These are phyloP conservation scores for Aromia moschata DNA, from an alignment of 2,888 invertebrate genomes.

Conservation along the genomic window DNA sequence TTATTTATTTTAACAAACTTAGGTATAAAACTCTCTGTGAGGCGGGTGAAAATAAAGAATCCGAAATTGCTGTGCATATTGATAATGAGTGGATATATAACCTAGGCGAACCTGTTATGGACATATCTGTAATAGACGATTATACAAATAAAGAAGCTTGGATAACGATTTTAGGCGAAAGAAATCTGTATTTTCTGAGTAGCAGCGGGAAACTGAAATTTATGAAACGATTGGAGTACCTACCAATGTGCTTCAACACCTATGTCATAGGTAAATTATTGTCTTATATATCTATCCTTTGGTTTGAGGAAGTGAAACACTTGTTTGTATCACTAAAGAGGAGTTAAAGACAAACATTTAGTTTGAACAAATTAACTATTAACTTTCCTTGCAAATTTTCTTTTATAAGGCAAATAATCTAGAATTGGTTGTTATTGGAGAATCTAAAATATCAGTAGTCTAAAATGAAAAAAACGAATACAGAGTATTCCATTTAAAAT, in stretches of 20 bases:
- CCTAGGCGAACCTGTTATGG: slow-evolving; percentile 72
- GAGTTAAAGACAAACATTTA: not conserved
- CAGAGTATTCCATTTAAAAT: no score
- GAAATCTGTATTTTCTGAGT: slow-evolving; percentile 81
- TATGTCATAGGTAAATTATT: slow-evolving; percentile 72
- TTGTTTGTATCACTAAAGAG: no score
- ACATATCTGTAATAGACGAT: slow-evolving; percentile 61
- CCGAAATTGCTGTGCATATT: slow-evolving; percentile 70
- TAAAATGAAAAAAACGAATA: no score
- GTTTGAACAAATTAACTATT: no score
- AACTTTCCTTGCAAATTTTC: no score
- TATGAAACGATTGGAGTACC: slow-evolving; percentile 86
- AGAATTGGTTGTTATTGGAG: no score
- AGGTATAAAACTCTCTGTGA: slow-evolving; percentile 84
- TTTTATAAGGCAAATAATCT: no score
- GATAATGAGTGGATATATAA: slow-evolving; percentile 83
- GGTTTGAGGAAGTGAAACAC: no score
- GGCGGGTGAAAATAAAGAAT: slow-evolving; percentile 70
- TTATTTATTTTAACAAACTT: slow-evolving; percentile 27
- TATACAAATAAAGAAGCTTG: slow-evolving; percentile 71
- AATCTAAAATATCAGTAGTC: no score
- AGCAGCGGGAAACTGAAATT: slow-evolving; percentile 84
- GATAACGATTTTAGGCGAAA: slow-evolving; percentile 84
- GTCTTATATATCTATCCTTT: no score
- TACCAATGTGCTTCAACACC: slow-evolving; percentile 78